phyloP scores from a whole-genome alignment of 1,140 invertebrate genomes.

The Brachionus angularis region DNA sequence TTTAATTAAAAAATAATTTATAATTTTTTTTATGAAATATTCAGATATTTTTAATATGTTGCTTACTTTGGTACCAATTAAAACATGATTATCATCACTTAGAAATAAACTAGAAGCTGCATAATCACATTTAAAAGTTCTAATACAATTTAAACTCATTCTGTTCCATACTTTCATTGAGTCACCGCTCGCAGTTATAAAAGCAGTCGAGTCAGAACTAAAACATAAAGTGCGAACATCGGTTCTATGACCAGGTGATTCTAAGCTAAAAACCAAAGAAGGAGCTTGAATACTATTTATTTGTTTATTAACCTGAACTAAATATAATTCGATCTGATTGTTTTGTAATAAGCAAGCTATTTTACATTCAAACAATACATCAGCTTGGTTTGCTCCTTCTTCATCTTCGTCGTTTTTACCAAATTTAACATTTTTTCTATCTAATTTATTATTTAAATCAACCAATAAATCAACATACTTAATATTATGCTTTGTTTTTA shows the following conservation, averaged over 20 bases:
- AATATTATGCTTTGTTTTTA: conserved; percentile 58
- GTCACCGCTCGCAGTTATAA: conserved; percentile 75
- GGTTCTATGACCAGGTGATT: conserved; percentile 74
- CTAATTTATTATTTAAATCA: conserved; percentile 52
- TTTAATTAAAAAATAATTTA: conserved; percentile 25
- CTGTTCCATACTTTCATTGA: conserved; percentile 89
- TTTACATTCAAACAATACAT: conserved; percentile 31
- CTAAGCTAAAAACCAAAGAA: conserved; percentile 66
- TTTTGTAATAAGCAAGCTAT: conserved; percentile 28
- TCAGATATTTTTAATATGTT: not conserved
- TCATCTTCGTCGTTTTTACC: conserved; percentile 65
- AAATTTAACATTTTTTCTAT: conserved; percentile 70
- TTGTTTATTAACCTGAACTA: not conserved
- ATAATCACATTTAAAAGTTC: conserved; percentile 69
- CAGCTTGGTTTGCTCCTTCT: conserved; percentile 65
- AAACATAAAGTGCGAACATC: conserved; percentile 80
- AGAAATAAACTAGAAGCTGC: conserved; percentile 74
- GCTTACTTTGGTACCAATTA: conserved; percentile 74
- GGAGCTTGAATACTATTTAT: conserved; percentile 55
- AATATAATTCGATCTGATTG: conserved; percentile 37
- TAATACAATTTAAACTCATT: conserved; percentile 49
- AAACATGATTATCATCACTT: conserved; percentile 82
- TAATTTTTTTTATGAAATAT: not conserved
- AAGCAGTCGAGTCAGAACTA: conserved; percentile 69
- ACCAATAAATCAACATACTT: conserved; percentile 27